phyloP scores from a whole-genome alignment of 2,113 vertebrate genomes.

The Chunga burmeisteri region DNA sequence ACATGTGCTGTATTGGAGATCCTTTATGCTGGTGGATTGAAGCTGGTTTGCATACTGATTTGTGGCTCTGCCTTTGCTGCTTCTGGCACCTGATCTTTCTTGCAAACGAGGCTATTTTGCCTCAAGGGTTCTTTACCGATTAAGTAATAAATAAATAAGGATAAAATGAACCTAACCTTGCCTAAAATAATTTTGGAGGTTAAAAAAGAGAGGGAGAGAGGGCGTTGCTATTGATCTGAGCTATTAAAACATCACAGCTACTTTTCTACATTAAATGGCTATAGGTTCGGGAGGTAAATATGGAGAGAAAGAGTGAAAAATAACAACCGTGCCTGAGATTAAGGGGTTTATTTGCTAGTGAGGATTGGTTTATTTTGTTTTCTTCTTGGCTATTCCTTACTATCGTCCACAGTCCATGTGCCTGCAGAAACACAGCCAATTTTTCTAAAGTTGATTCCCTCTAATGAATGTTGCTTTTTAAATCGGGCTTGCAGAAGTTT shows the following conservation, averaged over 20 bases:
- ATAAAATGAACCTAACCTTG: background rate
- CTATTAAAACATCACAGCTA: background rate
- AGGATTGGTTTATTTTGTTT: background rate
- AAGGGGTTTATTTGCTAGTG: background rate
- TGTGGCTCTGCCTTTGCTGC: background rate
- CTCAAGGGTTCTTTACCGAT: constrained; percentile 46
- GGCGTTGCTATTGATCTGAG: constrained; percentile 9
- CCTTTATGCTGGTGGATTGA: background rate
- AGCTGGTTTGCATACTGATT: constrained; percentile 52
- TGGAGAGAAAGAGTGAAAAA: constrained; percentile 23
- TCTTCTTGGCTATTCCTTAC: background rate
- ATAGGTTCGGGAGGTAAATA: background rate
- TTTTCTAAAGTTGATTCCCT: background rate
- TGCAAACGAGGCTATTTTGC: constrained; percentile 41
- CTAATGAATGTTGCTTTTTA: background rate
- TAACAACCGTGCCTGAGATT: background rate
- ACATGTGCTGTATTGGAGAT: background rate
- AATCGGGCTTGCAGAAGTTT: constrained; percentile 2
- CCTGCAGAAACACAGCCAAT: background rate
- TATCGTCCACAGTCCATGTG: background rate
- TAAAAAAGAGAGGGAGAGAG: constrained; percentile 9
- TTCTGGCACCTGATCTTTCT: constrained; percentile 57
- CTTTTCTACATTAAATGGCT: background rate
- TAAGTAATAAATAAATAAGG: constrained; percentile 64
- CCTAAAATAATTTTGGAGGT: constrained; percentile 62